Evolutionary conservation across 2,113 vertebrate genomes (phyloP).

Genomic region (Urocynchramus pylzowi): DNA sequence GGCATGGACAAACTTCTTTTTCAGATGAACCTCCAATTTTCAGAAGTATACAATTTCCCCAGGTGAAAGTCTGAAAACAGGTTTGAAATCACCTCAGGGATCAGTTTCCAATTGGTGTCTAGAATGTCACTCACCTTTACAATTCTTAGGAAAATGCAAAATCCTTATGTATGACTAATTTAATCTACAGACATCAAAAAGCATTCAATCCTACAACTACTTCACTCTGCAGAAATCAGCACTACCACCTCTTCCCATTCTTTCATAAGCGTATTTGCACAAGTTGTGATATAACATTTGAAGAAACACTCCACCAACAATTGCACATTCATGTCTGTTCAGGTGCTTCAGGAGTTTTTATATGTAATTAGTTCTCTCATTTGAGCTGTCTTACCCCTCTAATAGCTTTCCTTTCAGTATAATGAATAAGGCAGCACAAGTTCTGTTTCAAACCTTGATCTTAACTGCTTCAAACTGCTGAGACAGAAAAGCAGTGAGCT

Average conservation of each 20-base stretch:
- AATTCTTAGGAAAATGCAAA: background rate
- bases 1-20: background rate
- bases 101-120: background rate
- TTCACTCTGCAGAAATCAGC: background rate
- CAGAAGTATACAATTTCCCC: background rate
- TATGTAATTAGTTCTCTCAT: background rate
- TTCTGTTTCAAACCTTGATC: background rate
- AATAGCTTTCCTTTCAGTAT: background rate
- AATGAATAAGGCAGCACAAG: background rate
- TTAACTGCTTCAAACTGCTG: background rate
- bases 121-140: background rate
- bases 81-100: background rate
- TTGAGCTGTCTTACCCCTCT: background rate
- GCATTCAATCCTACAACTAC: background rate
- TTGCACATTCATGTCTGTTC: background rate
- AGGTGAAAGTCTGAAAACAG: background rate
- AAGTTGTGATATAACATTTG: background rate
- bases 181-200: background rate
- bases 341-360: background rate
- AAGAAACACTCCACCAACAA: background rate
- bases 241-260: background rate
- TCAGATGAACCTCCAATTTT: background rate
- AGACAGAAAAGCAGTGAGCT: background rate
- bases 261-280: background rate
- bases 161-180: background rate